Percentiles rank a stretch among this genome's conserved stretches.
These are phyloP conservation scores for Onthophagus taurus DNA, from an alignment of 1,140 invertebrate genomes.

Conservation along the genomic window DNA sequence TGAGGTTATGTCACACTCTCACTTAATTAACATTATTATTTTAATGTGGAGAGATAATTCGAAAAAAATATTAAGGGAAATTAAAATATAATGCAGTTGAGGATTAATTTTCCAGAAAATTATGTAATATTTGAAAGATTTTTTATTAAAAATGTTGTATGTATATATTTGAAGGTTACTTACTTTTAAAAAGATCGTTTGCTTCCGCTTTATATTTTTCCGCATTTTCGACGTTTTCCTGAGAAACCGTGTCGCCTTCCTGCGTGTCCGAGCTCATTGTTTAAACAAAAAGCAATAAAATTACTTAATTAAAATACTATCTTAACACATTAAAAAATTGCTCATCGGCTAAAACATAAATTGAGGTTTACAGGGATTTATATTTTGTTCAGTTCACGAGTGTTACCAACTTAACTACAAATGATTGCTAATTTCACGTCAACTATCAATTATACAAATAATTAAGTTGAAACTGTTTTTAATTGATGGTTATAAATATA, in stretches of 20 bases:
- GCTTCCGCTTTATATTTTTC: slow-evolving; percentile 74
- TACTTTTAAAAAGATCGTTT: slow-evolving; percentile 81
- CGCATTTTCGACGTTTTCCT: slow-evolving; percentile 46
- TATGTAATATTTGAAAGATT: too few species aligned
- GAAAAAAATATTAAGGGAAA: too few species aligned
- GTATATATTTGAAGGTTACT: slow-evolving; percentile 28
- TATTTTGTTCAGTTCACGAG: not conserved
- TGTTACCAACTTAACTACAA: not conserved
- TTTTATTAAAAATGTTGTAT: not conserved
- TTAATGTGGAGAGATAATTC: too few species aligned
- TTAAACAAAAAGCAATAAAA: slow-evolving; percentile 11
- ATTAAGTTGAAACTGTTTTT: not conserved
- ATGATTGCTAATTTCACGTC: not conserved
- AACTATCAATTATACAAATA: too few species aligned
- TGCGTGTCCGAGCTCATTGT: slow-evolving; percentile 21
- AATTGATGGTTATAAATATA: not conserved
- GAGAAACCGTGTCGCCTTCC: slow-evolving; percentile 14
- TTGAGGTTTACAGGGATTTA: not conserved
- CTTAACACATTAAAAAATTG: slow-evolving; percentile 10
- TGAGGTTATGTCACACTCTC: slow-evolving; percentile 14
- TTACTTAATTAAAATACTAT: not conserved
- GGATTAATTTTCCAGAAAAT: too few species aligned
- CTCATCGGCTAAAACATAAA: slow-evolving; percentile 5
- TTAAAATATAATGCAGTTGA: too few species aligned
- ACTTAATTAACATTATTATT: too few species aligned